Conservation (phyloP, 1,140 invertebrate genomes). For the Eulimnadia texana region DNA sequence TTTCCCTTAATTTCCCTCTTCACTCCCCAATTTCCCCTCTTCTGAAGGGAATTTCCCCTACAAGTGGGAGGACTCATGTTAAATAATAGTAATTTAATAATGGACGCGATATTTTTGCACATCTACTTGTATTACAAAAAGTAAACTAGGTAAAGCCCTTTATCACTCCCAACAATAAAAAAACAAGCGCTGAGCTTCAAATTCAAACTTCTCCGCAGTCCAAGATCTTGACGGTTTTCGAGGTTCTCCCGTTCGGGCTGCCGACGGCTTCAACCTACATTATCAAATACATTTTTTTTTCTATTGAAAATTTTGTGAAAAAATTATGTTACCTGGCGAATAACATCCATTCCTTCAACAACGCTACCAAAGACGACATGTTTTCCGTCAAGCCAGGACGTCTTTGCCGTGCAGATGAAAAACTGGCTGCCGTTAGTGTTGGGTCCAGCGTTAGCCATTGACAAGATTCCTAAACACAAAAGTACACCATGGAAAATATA, state of each 20-base stretch:
- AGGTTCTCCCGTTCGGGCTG: conserved; percentile 70
- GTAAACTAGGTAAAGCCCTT: no score
- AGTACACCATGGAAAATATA: background rate
- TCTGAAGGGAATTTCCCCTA: no score
- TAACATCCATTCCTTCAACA: conserved; percentile 88
- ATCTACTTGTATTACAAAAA: no score
- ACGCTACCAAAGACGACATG: conserved; percentile 96
- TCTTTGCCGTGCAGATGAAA: conserved; percentile 91
- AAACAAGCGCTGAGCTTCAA: no score
- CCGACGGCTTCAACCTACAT: conserved; percentile 54
- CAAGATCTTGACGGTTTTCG: conserved; percentile 63
- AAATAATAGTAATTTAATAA: no score
- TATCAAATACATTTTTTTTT: no score
- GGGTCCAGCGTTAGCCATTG: conserved; percentile 93
- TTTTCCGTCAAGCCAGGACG: conserved; percentile 82
- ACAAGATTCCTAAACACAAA: conserved; percentile 45
- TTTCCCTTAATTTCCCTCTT: no score
- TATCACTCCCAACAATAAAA: no score
- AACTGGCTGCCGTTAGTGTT: conserved; percentile 97
- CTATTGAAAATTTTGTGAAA: background rate
- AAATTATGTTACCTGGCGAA: conserved; percentile 50
- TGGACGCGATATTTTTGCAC: no score
- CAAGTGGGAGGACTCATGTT: no score
- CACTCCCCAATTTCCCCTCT: no score
- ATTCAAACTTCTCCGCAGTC: conserved; percentile 63